Conservation (phyloP, 2,113 vertebrate species). For the Ophiodon elongatus region DNA sequence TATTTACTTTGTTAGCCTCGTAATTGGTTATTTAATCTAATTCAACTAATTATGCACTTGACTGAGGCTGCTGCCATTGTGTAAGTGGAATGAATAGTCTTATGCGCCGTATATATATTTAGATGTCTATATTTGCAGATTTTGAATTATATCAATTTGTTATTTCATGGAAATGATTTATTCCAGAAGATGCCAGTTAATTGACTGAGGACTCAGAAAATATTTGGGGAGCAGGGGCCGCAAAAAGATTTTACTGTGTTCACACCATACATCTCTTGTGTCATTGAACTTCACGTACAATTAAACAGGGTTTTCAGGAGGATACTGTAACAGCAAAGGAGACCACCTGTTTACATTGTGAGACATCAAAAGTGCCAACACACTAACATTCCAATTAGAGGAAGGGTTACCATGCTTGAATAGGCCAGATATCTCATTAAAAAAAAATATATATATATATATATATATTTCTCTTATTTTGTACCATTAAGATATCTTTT, state of each 20-base stretch:
- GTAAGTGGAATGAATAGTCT: slow-evolving; percentile 70
- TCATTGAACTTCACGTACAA: slow-evolving; percentile 1
- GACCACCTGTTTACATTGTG: neutral
- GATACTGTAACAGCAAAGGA: neutral
- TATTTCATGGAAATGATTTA: slow-evolving; percentile 65
- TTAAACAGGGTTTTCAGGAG: neutral
- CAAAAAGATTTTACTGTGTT: slow-evolving; percentile 4
- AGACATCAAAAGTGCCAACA: neutral
- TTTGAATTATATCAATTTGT: slow-evolving; percentile 67
- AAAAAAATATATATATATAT: no score
- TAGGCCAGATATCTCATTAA: no score
- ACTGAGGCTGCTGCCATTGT: slow-evolving; percentile 77
- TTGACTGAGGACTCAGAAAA: slow-evolving; percentile 51
- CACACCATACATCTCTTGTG: neutral
- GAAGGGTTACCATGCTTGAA: neutral
- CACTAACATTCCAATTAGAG: neutral
- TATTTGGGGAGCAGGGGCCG: slow-evolving; percentile 29
- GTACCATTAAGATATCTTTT: neutral
- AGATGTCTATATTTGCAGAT: slow-evolving; percentile 57
- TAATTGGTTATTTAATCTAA: slow-evolving; percentile 86
- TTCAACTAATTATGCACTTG: slow-evolving; percentile 82
- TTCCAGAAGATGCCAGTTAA: slow-evolving; percentile 60
- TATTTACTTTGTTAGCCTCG: slow-evolving; percentile 83
- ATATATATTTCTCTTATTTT: neutral
- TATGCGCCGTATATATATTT: slow-evolving; percentile 57